Evolutionary conservation across 2,888 invertebrate genomes (phyloP), one percentile per base, ranked within the genome.

Genomic region (Drosophila fulvimacula): DNA sequence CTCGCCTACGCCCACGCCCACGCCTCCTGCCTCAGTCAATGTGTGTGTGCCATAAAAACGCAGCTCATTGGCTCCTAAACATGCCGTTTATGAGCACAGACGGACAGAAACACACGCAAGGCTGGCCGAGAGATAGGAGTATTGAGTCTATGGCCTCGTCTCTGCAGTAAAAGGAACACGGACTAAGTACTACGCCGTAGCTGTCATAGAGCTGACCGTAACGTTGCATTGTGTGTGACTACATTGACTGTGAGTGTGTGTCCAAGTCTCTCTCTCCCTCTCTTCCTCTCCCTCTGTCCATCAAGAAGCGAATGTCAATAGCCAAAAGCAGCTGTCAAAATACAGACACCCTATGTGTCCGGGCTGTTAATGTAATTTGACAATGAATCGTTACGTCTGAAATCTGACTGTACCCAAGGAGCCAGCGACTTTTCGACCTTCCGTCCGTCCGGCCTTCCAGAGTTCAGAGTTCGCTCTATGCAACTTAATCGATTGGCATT

Each of bases 281-380:
- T 17, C n/a, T 19, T 13, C 27, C 30, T 42, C 27, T 30, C 27
- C 7, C 27, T 30, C 27, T 30, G 6, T 30, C 7, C 7, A 7
- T 62, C 83, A 80, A 81, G 67, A 53, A 74, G 71, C 76, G 68
- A 81, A 84, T 84, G 82, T 79, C 88, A 87, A 87, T 87, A 76
- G 58, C 79, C 79, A 86, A 73, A 76, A 82, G 73, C 83, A 86
- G 79, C 86, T 88, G 88, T 83, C 88, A 83, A 88, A 83, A 82
- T 78, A 82, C 78, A 88, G 85, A 87, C 75, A 66, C 32, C 42
- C 49, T 15, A 65, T 39, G 36, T 53, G 52, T 39, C 52, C 69
- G 64, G 68, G 72, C 76, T 81, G 88, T 73, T 88, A 82, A 83
- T 88, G 85, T 85, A 88, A 85, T 88, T 83, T 85, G 83, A 85